Evolutionary conservation across 2,888 invertebrate genomes (phyloP), one percentile per base, ranked within the genome.

Genomic region (Baronia brevicornis): DNA sequence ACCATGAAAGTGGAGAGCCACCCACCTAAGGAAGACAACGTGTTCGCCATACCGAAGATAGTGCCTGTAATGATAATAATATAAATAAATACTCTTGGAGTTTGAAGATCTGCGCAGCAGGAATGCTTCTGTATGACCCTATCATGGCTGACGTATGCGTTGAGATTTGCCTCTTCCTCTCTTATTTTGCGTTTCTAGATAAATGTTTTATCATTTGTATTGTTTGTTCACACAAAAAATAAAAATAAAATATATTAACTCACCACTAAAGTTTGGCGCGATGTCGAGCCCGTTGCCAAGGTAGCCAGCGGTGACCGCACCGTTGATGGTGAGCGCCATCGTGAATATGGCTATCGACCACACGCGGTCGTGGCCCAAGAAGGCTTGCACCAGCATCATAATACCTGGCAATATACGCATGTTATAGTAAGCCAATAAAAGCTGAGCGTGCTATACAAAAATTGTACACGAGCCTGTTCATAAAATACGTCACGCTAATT

Each of bases 31-130:
- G 94, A 94, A 0, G 94, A 93, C 33, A 94, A 69, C 0, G 94
- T 93, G 58, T 95, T 95, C n/a, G 94, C 94, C 82, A 95, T 80
- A 19, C 95, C 95, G 66, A 95, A 94, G 42, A 95, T 94, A 1
- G 95, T 95, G 1, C 95, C 93, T 85, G 58, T 0, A 48, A 47
- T 14, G 8, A 90, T 37, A 91, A 5, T 5, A 38, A 23, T n/a
- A 20, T 5, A 8, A 3, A 15, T 8, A n/a, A n/a, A n/a, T n/a
- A n/a, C n/a, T n/a, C n/a, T n/a, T n/a, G n/a, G n/a, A n/a, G 13
- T 14, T 7, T 25, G 15, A 28, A 15, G 15, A 4, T 5, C 22
- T 6, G 22, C 8, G n/a, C n/a, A n/a, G n/a, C n/a, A n/a, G n/a
- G n/a, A n/a, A n/a, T n/a, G n/a, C n/a, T n/a, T n/a, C n/a, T n/a